A percentile compares a stretch with the other conserved stretches of the same genome.
Evolutionary conservation across 2,797 vertebrate genomes (phyloP).

Genomic region (Rhinella marina): DNA sequence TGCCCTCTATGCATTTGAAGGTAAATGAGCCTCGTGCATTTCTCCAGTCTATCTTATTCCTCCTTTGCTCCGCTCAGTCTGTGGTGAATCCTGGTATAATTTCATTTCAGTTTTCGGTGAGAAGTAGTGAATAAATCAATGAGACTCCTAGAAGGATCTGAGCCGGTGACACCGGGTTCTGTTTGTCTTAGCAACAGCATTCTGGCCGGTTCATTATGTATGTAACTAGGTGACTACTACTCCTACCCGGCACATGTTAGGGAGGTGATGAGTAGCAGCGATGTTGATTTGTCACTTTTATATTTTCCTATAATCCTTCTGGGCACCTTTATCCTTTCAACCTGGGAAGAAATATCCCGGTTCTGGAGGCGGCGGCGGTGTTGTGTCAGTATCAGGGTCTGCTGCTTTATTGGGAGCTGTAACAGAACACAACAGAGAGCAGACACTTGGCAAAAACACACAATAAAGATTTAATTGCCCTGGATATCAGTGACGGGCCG

Average conservation of each 20-base stretch:
- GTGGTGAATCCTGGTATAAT: neutral
- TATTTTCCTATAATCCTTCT: constrained; percentile 31
- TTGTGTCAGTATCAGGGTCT: neutral
- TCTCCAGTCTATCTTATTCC: no score
- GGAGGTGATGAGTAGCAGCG: constrained; percentile 34
- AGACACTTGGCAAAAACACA: constrained; percentile 8
- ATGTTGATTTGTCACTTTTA: constrained; percentile 47
- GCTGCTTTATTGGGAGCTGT: neutral
- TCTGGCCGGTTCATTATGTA: constrained; percentile 10
- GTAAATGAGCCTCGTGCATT: neutral
- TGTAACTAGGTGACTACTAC: neutral
- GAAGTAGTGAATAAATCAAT: constrained; percentile 1
- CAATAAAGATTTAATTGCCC: neutral
- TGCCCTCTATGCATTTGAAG: neutral
- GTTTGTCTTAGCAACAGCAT: constrained; percentile 47
- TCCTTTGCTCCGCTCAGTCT: neutral
- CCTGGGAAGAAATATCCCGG: constrained; percentile 2
- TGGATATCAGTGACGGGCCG: neutral
- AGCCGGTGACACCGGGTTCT: constrained; percentile 11
- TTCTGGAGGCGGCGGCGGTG: neutral
- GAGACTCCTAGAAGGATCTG: constrained; percentile 18
- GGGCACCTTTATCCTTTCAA: neutral
- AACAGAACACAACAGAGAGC: neutral
- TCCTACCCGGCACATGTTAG: neutral
- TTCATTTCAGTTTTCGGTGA: constrained; percentile 25